Evolutionary conservation across 2,888 invertebrate genomes (phyloP), one percentile per base, ranked within the genome.

Genomic region (Lypha dubia): DNA sequence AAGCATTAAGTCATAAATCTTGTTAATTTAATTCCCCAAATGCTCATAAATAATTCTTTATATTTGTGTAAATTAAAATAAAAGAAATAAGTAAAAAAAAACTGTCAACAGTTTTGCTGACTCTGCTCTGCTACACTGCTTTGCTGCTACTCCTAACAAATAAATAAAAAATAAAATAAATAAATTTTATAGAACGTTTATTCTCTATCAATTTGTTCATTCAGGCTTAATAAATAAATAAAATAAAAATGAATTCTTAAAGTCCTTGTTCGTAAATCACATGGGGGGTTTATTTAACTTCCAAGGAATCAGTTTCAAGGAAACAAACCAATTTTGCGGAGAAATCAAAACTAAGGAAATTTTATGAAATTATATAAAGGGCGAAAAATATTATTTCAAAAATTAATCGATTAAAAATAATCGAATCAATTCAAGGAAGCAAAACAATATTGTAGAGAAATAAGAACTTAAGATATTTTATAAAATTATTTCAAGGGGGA

Each of bases 21-120:
- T 71, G 28, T 65, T 24, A 56, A 71, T 56, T 71, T 65, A 71
- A 65, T 79, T 65, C 44, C 44, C 35, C 51, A 53, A 79, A 70
- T 73, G 44, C 35, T 44, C 44, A 79, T 79, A 79, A 71, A 79
- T 79, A 79, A 71, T 79, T 79, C 44, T 63, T 62, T 44, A 3
- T 24, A 46, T 67, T 67, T 76, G 22, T 60, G 22, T 20, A 46
- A 35, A n/a, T 32, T 41, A 9, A 22, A 22, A 46, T 41, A 44
- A 22, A 58, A 20, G 11, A 24, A 56, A 32, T 8, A 56, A 51
- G 1, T 11, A 56, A 53, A 32, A 9, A 20, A n/a, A 60, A 70
- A 53, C 53, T 79, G 79, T 79, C 79, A 79, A 53, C 79, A 79
- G 53, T 63, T 79, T 71, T 79, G 70, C 70, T 76, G 53, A 53